Percentiles rank a stretch among this genome's conserved stretches.
These are phyloP conservation scores for Thereva unica DNA, from an alignment of 2,888 invertebrate species.

Conservation along the genomic window DNA sequence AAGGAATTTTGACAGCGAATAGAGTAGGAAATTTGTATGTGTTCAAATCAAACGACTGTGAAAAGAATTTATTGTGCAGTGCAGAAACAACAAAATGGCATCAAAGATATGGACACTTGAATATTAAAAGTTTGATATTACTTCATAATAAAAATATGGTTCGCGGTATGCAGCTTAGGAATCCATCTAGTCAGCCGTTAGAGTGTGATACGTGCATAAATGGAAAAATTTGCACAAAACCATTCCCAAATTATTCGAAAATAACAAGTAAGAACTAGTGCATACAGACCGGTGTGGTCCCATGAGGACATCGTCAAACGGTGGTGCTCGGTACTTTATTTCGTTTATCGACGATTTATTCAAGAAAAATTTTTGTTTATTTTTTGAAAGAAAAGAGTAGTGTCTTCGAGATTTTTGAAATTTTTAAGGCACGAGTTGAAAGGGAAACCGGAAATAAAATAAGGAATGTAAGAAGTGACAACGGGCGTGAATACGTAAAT, in stretches of 20 bases:
- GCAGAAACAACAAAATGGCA: too few relatives aligned
- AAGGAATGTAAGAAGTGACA: slow-evolving; percentile 36
- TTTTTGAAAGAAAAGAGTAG: slow-evolving; percentile 42
- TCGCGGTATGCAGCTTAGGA: background rate
- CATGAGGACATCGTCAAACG: too few relatives aligned
- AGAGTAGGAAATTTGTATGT: too few relatives aligned
- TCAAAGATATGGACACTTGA: too few relatives aligned
- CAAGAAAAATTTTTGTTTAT: slow-evolving; percentile 31
- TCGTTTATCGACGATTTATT: too few relatives aligned
- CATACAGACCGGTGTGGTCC: slow-evolving; percentile 39
- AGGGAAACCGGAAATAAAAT: slow-evolving; percentile 34
- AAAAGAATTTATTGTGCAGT: too few relatives aligned
- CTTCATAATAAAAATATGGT: background rate
- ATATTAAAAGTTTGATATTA: too few relatives aligned
- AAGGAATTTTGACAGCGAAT: too few relatives aligned
- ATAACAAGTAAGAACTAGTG: slow-evolving; percentile 25
- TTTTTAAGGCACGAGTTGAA: slow-evolving; percentile 40
- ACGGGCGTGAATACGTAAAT: slow-evolving; percentile 38
- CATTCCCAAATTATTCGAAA: slow-evolving; percentile 25
- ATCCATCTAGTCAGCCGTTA: background rate
- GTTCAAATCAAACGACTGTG: too few relatives aligned
- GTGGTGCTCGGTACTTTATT: too few relatives aligned
- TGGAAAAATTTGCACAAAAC: slow-evolving; percentile 28
- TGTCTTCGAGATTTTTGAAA: slow-evolving; percentile 39
- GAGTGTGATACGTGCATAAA: slow-evolving; percentile 25